Percentiles rank a stretch among this genome's conserved stretches.
phyloP scores from a whole-genome alignment of 2,888 invertebrate genomes.

The Tinea trinotella region DNA sequence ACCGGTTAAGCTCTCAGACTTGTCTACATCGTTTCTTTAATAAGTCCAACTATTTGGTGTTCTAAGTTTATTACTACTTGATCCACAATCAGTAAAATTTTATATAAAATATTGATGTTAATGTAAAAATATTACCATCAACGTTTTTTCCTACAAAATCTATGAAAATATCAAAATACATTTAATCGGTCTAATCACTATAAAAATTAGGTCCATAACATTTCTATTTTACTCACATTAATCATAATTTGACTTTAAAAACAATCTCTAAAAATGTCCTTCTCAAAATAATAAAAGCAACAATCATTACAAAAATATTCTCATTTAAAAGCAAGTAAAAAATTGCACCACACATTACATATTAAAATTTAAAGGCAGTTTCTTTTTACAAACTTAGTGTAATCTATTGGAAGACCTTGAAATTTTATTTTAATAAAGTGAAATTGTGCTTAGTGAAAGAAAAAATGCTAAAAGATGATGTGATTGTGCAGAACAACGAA shows the following conservation, averaged over 20 bases:
- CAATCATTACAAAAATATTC: background rate
- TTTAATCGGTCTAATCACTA: background rate
- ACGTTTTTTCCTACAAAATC: background rate
- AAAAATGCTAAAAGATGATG: background rate
- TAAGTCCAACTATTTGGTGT: background rate
- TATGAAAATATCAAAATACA: background rate
- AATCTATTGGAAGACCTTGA: conserved; percentile 65
- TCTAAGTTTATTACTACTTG: background rate
- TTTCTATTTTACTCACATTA: too few species aligned
- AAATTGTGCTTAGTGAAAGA: background rate
- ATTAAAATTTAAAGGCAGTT: background rate
- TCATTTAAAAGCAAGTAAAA: background rate
- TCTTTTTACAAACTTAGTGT: conserved; percentile 31
- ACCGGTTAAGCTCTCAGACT: conserved; percentile 11
- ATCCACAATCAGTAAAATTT: background rate
- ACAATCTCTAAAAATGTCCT: too few species aligned
- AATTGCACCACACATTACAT: conserved; percentile 1
- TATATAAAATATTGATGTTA: conserved; percentile 12
- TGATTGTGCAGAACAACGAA: conserved; percentile 31
- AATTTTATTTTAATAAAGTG: background rate
- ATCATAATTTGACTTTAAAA: too few species aligned
- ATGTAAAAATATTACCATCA: background rate
- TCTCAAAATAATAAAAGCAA: background rate
- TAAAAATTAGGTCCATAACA: background rate
- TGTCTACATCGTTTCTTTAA: background rate